Base-by-base conservation (phyloP, 2,888 invertebrate genomes). In the Lasioglossum vierecki region DNA sequence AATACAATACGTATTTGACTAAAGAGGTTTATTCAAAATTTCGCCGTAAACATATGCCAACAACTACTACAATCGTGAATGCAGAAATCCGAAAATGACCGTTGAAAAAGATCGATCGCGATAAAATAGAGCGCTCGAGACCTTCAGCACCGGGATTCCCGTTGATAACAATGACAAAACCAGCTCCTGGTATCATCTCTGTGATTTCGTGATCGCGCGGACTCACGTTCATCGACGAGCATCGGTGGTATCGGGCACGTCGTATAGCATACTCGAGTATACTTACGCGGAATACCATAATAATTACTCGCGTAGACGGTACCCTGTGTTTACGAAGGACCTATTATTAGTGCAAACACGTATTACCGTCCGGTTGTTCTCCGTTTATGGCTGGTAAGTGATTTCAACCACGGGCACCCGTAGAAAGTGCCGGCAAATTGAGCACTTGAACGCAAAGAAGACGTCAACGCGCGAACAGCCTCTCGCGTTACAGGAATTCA, bases 291-390 rank as follows among this genome's bases (percentile, higher is more conserved):
- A 74, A 70, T 71, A 88, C 82, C 80, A 87, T 82, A 89, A 88
- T 89, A 90, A 90, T 89, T 89, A 84, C 84, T 82, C 79, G 88
- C 82, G 68, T 86, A 88, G 79, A 74, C 80, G 84, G 79, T 82
- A 89, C 83, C 86, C 88, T 85, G 85, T 83, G 85, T 81, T 89
- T 90, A 88, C 82, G 76, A 60, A 85, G 90, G 85, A 88, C 87
- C 90, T 88, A 87, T 83, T 90, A 89, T 89, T 89, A 89, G 87
- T 90, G 84, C 85, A 85, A 83, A 88, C 90, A 83, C 82, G 85
- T 88, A 90, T 89, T 90, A 90, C 79, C 84, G 83, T 81, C 85
- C 80, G 73, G 85, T 79, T 89, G 87, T 88, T 83, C 85, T 76
- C 85, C 82, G 80, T 88, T 89, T 90, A 89, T 81, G 82, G 85